A percentile compares a stretch with the other conserved stretches of the same genome.
phyloP scores from a whole-genome alignment of 2,113 vertebrate species.

The Colossoma macropomum region DNA sequence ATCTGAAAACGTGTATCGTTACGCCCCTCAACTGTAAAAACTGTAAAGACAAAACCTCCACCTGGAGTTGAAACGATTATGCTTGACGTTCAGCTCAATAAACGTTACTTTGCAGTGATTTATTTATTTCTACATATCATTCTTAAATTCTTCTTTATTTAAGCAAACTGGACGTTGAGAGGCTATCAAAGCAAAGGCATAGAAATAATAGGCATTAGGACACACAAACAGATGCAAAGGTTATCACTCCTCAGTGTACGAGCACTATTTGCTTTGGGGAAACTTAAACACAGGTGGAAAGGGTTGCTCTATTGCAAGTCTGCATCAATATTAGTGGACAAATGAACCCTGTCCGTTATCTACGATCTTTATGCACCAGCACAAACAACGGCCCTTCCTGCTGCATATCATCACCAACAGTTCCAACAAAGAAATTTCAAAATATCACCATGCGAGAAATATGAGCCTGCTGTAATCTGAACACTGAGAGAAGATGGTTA shows the following conservation, averaged over 20 bases:
- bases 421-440: not conserved
- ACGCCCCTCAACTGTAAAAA: no score
- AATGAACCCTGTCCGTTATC: conserved; percentile 21
- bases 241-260: conserved; percentile 2
- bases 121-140: no score
- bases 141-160: no score
- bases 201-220: no score
- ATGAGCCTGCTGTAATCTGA: not conserved
- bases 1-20: no score
- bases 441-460: not conserved
- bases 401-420: not conserved
- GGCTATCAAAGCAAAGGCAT: no score
- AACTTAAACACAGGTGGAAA: conserved; percentile 28
- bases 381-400: conserved; percentile 10
- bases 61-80: no score
- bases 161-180: no score
- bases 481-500: no score
- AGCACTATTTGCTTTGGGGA: conserved; percentile 23
- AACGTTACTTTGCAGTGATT: no score
- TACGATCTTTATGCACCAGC: conserved; percentile 9
- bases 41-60: no score
- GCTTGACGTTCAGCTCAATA: no score
- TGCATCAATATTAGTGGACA: conserved; percentile 39
- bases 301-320: not conserved
- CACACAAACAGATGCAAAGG: conserved; percentile 13